Base-by-base conservation (phyloP, 1,140 invertebrate genomes). In the Drosophila sucinea region DNA sequence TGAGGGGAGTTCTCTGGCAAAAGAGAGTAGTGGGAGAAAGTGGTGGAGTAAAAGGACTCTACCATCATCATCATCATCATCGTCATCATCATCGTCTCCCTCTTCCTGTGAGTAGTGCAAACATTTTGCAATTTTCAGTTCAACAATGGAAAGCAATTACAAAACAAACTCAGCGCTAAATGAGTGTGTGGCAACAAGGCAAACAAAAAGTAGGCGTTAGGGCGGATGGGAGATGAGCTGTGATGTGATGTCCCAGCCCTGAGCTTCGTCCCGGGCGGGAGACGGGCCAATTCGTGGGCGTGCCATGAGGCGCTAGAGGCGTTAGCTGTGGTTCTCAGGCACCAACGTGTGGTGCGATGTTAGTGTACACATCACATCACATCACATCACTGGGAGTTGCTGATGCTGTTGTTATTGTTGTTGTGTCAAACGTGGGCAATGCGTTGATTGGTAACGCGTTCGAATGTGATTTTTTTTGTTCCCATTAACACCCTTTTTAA, bases 71-170 rank as follows among this genome's bases (percentile, higher is more conserved):
- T 47, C 6, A 47, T 47, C 17, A 47, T 25, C 17, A 6, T 17
- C n/a, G 17, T 58, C 71, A 32, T 7, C 7, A 35, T n/a, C 35
- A 35, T 44, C 57, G 30, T 27, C 30, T 41, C 66, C 23, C 29
- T 61, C 61, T 44, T 70, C 32, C 57, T 25, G 65, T 30, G 51
- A 67, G 75, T 44, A 67, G 68, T 60, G 83, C 69, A 82, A 82
- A 87, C 82, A 86, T 87, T 86, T 86, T 82, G 83, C 83, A 86
- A 86, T 87, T 86, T 86, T 86, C 82, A 82, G 69, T 86, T 77
- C 68, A 87, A 86, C 82, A 86, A 87, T 87, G 79, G 83, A 86
- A 86, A 86, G 82, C 82, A 86, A 86, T 86, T 86, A 86, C 82
- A 86, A 87, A 87, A 87, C 83, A 86, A 86, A 86, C 83, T 86